Evolutionary conservation across 2,888 invertebrate genomes (phyloP).

Genomic region (Epistrophe grossulariae): DNA sequence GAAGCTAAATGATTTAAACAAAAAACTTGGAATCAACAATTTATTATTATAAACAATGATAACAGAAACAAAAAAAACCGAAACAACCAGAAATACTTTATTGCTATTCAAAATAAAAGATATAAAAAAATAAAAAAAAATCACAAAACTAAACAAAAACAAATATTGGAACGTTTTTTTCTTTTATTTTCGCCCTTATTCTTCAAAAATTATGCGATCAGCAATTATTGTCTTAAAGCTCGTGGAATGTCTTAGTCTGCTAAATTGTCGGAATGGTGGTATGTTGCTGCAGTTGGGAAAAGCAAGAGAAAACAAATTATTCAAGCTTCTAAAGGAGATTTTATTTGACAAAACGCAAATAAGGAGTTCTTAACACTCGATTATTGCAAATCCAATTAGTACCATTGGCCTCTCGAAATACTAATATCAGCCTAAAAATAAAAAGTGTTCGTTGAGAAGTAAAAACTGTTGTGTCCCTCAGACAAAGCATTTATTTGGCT

Average conservation of each 20-base stretch:
- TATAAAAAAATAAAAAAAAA: slow-evolving; percentile 53
- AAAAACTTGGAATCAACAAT: slow-evolving; percentile 65
- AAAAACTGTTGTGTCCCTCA: background rate
- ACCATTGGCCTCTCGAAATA: background rate
- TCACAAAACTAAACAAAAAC: slow-evolving; percentile 47
- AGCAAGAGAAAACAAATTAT: background rate
- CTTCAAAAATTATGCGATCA: background rate
- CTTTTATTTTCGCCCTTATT: slow-evolving; percentile 37
- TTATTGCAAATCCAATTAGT: background rate
- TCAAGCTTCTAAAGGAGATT: background rate
- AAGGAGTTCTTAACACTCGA: background rate
- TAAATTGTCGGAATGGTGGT: background rate
- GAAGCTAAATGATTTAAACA: slow-evolving; percentile 62
- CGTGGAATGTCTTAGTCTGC: background rate
- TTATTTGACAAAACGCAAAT: background rate
- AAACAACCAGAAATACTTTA: slow-evolving; percentile 59
- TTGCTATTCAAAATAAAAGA: slow-evolving; percentile 73
- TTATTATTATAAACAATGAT: slow-evolving; percentile 70
- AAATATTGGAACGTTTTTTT: slow-evolving; percentile 34
- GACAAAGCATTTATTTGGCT: slow-evolving; percentile 1
- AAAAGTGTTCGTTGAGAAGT: background rate
- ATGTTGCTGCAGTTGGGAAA: background rate
- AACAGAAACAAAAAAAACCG: slow-evolving; percentile 42
- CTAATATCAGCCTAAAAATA: background rate
- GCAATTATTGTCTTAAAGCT: background rate